Percentiles rank a stretch among this genome's conserved stretches.
These are phyloP conservation scores for Dolichoris vasculosae DNA, from an alignment of 1,140 invertebrate species.

Conservation along the genomic window DNA sequence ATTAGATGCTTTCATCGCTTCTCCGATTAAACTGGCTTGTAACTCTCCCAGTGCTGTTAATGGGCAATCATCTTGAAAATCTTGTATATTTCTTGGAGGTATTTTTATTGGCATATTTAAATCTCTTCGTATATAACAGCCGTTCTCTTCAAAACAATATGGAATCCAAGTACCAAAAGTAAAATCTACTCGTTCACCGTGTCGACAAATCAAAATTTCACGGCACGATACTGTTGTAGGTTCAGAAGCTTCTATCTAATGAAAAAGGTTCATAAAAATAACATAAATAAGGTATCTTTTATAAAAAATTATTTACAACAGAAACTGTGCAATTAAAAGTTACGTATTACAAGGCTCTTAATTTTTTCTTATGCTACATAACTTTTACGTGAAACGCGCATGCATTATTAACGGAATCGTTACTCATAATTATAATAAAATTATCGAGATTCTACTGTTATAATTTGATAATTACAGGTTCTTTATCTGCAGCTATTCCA, in stretches of 20 bases:
- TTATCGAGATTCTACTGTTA: conserved; percentile 29
- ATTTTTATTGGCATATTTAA: conserved; percentile 91
- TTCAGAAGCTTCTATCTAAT: conserved; percentile 66
- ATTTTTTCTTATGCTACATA: background rate
- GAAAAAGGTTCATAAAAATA: conserved; percentile 47
- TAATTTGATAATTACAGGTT: conserved; percentile 61
- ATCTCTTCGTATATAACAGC: conserved; percentile 86
- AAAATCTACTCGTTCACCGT: conserved; percentile 93
- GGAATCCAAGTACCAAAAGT: conserved; percentile 92
- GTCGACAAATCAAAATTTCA: conserved; percentile 86
- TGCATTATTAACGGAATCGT: background rate
- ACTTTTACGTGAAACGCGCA: background rate
- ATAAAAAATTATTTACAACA: background rate
- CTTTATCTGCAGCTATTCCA: conserved; percentile 64
- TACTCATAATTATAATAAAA: conserved; percentile 33
- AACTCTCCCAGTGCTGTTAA: conserved; percentile 87
- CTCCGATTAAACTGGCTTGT: conserved; percentile 85
- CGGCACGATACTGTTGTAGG: conserved; percentile 66
- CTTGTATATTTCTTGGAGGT: conserved; percentile 77
- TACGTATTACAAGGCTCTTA: background rate
- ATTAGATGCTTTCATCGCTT: conserved; percentile 82
- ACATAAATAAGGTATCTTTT: background rate
- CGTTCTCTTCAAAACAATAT: conserved; percentile 88
- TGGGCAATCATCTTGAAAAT: conserved; percentile 88
- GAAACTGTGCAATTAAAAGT: background rate